phyloP scores from a whole-genome alignment of 1,140 invertebrate species.

The Pseudomyrmex sp. region DNA sequence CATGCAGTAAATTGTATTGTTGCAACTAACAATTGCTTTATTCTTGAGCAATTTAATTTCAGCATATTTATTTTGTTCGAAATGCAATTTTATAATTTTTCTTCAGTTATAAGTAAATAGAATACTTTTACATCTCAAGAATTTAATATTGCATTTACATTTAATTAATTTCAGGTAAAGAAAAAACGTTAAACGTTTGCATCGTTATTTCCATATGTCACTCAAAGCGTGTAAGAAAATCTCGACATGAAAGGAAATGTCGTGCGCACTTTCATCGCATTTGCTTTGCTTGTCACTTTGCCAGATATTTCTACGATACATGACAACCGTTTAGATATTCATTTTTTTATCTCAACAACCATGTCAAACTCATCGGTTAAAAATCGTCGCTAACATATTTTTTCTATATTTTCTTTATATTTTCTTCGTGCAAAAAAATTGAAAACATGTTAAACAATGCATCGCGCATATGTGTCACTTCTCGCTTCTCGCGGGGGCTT shows the following conservation, averaged over 20 bases:
- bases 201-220: neutral
- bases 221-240: neutral
- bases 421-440: too few species aligned
- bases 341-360: neutral
- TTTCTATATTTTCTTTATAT: too few species aligned
- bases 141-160: constrained; percentile 9
- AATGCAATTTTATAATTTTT: constrained; percentile 4
- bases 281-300: neutral
- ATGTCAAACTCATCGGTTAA: too few species aligned
- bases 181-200: constrained; percentile 9
- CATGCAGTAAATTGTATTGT: constrained; percentile 45
- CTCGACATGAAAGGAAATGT: neutral
- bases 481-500: neutral
- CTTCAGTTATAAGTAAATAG: neutral
- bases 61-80: too few species aligned
- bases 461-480: neutral
- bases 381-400: too few species aligned
- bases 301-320: neutral
- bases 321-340: neutral
- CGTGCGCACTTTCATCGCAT: constrained; percentile 11
- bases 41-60: neutral
- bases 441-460: neutral
- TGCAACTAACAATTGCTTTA: neutral
- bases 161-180: constrained; percentile 9
- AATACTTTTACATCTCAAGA: neutral